These are phyloP conservation scores for Alviniconcha strummeri DNA, from an alignment of 2,888 invertebrate species.

Conservation along the genomic window DNA sequence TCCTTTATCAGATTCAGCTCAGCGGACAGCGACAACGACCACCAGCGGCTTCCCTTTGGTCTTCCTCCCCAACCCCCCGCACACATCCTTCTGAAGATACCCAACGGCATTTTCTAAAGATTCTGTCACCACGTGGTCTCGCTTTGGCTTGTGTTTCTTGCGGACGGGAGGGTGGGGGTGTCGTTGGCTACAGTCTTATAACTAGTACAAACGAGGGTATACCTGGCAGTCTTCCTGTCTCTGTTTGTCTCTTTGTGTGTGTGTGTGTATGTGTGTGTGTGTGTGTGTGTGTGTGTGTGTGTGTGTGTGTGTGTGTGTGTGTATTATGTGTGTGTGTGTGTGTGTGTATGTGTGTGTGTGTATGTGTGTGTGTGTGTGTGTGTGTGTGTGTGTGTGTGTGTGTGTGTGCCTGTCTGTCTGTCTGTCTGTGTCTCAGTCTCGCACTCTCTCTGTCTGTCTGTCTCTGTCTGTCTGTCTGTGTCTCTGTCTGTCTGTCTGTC, in stretches of 20 bases:
- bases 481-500: not conserved
- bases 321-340: not conserved
- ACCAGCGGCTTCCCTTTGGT: too few relatives aligned
- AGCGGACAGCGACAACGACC: too few relatives aligned
- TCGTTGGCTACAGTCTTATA: not conserved
- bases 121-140: too few relatives aligned
- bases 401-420: not conserved
- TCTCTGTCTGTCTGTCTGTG: constrained; percentile 1
- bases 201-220: not conserved
- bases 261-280: not conserved
- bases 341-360: not conserved
- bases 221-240: not conserved
- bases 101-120: too few relatives aligned
- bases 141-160: too few relatives aligned
- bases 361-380: not conserved
- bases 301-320: not conserved
- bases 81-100: too few relatives aligned
- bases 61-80: too few relatives aligned
- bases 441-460: not conserved
- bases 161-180: too few relatives aligned
- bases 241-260: not conserved
- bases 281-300: not conserved
- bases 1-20: too few relatives aligned
- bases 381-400: constrained; percentile 3
- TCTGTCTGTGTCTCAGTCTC: not conserved